Evolutionary conservation across 2,113 vertebrate genomes (phyloP).

Genomic region (Synodontis membranacea): DNA sequence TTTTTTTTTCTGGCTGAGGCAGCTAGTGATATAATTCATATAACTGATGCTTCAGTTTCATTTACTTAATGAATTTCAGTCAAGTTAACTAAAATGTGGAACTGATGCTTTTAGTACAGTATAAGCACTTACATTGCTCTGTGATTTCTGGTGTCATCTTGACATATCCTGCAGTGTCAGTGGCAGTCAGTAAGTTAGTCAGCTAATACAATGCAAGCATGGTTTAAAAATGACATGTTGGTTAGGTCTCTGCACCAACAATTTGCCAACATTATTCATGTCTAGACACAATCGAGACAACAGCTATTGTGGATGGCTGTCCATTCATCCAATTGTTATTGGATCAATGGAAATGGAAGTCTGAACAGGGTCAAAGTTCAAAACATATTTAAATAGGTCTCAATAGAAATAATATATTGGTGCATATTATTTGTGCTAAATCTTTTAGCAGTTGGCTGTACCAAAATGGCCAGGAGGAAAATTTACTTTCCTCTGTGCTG

Average conservation of each 20-base stretch:
- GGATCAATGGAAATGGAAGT: constrained; percentile 66
- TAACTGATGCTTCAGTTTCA: no score
- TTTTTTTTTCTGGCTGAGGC: no score
- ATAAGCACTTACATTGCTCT: no score
- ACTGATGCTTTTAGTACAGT: no score
- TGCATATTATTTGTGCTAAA: constrained; percentile 49
- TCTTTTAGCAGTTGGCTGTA: neutral
- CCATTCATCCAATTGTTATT: neutral
- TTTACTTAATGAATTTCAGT: no score
- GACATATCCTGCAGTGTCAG: no score
- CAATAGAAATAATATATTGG: neutral
- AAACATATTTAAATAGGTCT: neutral
- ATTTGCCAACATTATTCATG: neutral
- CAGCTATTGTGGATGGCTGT: neutral
- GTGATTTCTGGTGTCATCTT: no score
- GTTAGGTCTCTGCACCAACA: neutral
- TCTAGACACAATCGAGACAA: neutral
- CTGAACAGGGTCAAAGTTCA: neutral
- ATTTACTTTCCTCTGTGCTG: neutral
- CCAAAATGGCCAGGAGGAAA: neutral
- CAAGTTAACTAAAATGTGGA: no score
- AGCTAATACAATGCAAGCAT: neutral
- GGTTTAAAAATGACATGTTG: neutral
- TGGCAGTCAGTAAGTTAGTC: neutral
- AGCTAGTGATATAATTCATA: no score